phyloP scores from a whole-genome alignment of 2,113 vertebrate genomes.

The Panurus biarmicus region DNA sequence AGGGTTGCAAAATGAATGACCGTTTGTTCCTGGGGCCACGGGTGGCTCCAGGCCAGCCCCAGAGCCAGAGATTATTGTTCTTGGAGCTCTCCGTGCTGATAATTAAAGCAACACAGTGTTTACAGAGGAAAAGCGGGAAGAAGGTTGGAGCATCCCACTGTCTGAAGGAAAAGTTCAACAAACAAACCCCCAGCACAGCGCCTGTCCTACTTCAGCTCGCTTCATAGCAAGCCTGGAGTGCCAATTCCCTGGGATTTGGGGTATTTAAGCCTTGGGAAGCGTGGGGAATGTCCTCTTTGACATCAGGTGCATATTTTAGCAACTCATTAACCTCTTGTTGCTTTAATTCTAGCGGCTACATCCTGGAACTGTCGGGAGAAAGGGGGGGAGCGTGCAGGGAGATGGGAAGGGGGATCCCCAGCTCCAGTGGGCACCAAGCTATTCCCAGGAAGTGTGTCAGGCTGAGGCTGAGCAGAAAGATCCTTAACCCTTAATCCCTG shows the following conservation, averaged over 20 bases:
- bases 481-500: background rate
- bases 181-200: background rate
- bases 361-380: background rate
- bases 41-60: background rate
- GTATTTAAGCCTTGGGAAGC: background rate
- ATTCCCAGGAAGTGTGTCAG: background rate
- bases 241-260: background rate
- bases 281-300: background rate
- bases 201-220: background rate
- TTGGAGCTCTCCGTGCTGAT: constrained; percentile 38
- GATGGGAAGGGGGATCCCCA: background rate
- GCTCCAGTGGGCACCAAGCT: background rate
- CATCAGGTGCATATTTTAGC: constrained; percentile 39
- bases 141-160: constrained; percentile 13
- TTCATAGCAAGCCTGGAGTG: background rate
- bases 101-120: constrained; percentile 49
- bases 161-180: constrained; percentile 52
- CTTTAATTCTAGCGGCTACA: background rate
- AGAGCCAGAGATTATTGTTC: constrained; percentile 44
- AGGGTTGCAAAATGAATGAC: constrained; percentile 29
- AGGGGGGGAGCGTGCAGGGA: background rate
- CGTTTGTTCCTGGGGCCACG: background rate
- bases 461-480: background rate
- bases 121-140: constrained; percentile 32
- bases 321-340: constrained; percentile 20